Base-by-base conservation (phyloP, 1,140 invertebrate genomes). In the Stenopsyche tienmushanensis region DNA sequence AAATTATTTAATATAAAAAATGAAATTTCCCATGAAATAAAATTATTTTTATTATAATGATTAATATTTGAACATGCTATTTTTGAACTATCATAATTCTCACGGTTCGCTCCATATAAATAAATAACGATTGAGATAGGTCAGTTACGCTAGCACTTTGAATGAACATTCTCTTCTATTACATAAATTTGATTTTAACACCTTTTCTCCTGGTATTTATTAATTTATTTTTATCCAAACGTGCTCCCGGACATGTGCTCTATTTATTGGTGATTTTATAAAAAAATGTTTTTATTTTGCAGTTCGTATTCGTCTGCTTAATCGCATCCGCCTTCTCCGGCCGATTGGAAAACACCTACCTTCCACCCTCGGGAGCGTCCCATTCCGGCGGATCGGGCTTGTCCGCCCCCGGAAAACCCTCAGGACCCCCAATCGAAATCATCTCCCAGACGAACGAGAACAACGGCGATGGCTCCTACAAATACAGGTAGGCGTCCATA, bases 381-480 rank as follows among this genome's bases (percentile, higher is more conserved):
- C 72, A 15, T 70, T 74, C 50, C 72, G 77, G 26, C 70, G 69
- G 65, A 42, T 70, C 69, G 47, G 77, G 72, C 42, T 78, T 70
- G 25, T 57, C 62, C 13, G 73, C 72, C 3, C 78, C 70, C 10
- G 62, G 49, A 15, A 67, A 71, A 25, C 64, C 66, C 8, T 54
- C 59, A 15, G 42, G 68, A 41, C 76, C 74, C 24, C 72, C 71
- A 10, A 79, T 83, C 24, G 82, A 80, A 13, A 85, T 85, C 34
- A 45, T 83, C 7, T 78, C 79, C 25, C 83, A 82, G 71, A 80
- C 83, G 1, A 84, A 83, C 65, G 81, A 84, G 60, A 83, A 83
- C 65, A 79, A 83, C 45, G 82, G 79, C 15, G 83, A 85, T 72
- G 84, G 84, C 26, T 82, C 78, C 29, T 86, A 85, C 73, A 77